A percentile compares a stretch with the other conserved stretches of the same genome.
Evolutionary conservation across 1,140 invertebrate genomes (phyloP).

Genomic region (Aphaenogaster ashmeadi): DNA sequence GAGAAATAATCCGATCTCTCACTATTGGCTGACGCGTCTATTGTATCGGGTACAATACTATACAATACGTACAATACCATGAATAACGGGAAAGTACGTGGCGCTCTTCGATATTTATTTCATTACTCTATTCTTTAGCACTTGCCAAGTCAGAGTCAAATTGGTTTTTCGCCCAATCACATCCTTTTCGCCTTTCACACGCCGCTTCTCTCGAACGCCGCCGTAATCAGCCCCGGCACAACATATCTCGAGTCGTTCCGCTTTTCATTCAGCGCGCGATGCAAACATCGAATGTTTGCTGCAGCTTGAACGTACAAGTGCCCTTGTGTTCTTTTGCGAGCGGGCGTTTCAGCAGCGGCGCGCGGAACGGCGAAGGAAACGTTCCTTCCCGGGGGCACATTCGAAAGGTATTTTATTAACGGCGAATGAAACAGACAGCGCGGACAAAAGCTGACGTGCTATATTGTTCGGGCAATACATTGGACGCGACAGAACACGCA

Average conservation of each 20-base stretch:
- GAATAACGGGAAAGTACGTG: not conserved
- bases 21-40: conserved; percentile 12
- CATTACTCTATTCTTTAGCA: conserved; percentile 28
- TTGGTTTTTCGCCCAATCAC: conserved; percentile 27
- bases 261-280: conserved; percentile 18
- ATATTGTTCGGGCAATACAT: conserved; percentile 60
- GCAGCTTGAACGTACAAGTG: not conserved
- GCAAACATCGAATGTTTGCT: not conserved
- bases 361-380: conserved; percentile 11
- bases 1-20: conserved; percentile 42
- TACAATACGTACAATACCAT: not conserved
- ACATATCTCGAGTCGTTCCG: not conserved
- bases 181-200: not conserved
- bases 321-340: conserved; percentile 23
- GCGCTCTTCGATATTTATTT: conserved; percentile 53
- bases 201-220: not conserved
- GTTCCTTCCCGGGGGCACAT: conserved; percentile 33
- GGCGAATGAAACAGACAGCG: conserved; percentile 60
- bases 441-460: conserved; percentile 58
- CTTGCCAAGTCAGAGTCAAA: conserved; percentile 15
- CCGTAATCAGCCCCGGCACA: conserved; percentile 20
- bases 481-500: conserved; percentile 59
- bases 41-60: conserved; percentile 4
- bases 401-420: conserved; percentile 66
- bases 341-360: not conserved